Evolutionary conservation across 2,888 invertebrate species (phyloP).

Genomic region (Spatulosminthurus flaviceps): DNA sequence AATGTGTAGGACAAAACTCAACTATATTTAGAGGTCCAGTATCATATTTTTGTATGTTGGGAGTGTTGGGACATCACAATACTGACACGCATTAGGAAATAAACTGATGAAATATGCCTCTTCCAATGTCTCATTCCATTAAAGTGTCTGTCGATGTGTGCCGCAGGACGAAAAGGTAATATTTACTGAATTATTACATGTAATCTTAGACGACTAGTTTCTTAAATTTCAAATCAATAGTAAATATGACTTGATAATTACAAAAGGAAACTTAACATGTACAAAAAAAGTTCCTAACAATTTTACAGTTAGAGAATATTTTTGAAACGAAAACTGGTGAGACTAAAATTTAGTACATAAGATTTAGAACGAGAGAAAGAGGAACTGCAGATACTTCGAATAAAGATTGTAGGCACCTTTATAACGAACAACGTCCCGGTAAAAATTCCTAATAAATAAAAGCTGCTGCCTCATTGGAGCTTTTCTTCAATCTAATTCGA

Average conservation of each 20-base stretch:
- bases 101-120: slow-evolving; percentile 5
- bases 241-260: slow-evolving; percentile 19
- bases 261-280: slow-evolving; percentile 7
- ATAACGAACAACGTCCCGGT: slow-evolving; percentile 15
- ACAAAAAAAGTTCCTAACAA: slow-evolving; percentile 20
- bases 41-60: neutral
- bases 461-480: neutral
- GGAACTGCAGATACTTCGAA: neutral
- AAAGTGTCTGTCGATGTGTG: neutral
- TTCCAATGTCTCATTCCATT: neutral
- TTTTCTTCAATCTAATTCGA: slow-evolving; percentile 8
- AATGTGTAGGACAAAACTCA: neutral
- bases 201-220: slow-evolving; percentile 5
- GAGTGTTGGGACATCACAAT: slow-evolving; percentile 11
- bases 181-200: neutral
- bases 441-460: neutral
- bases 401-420: neutral
- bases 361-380: neutral
- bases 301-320: slow-evolving; percentile 18
- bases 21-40: slow-evolving; percentile 11
- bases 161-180: neutral
- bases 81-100: neutral
- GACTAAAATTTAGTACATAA: neutral
- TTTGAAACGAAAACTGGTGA: slow-evolving; percentile 18
- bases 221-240: slow-evolving; percentile 18